These are phyloP conservation scores for Ichneumoninae sp. DNA, from an alignment of 2,888 invertebrate species.

Conservation along the genomic window DNA sequence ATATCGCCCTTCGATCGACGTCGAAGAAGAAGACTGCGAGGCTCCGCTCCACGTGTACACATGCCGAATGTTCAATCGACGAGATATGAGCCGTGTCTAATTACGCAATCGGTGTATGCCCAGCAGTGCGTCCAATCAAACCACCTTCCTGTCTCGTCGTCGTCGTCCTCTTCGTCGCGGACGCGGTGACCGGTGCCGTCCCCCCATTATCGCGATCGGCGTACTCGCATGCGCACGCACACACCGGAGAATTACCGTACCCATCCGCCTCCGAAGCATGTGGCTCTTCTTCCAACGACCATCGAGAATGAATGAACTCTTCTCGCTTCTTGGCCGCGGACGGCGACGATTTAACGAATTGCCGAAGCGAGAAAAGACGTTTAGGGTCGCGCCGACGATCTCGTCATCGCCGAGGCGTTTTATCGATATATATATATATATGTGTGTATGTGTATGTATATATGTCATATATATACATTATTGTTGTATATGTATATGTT, in stretches of 20 bases:
- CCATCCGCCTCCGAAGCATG: constrained; percentile 61
- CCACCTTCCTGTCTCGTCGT: constrained; percentile 76
- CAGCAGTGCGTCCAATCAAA: constrained; percentile 77
- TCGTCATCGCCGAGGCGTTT: constrained; percentile 48
- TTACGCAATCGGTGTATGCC: constrained; percentile 78
- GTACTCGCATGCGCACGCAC: constrained; percentile 20
- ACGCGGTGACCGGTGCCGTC: constrained; percentile 52
- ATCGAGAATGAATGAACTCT: constrained; percentile 27
- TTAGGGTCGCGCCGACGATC: constrained; percentile 54
- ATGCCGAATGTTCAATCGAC: constrained; percentile 72
- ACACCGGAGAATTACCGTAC: constrained; percentile 57
- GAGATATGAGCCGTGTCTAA: constrained; percentile 83
- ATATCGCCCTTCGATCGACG: constrained; percentile 32
- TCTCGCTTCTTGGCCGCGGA: constrained; percentile 46
- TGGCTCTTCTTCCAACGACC: constrained; percentile 23
- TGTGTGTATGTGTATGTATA: too few species aligned
- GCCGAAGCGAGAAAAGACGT: constrained; percentile 65
- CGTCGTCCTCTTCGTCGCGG: constrained; percentile 62
- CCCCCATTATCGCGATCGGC: constrained; percentile 76
- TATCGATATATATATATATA: not conserved
- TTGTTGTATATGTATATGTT: not conserved
- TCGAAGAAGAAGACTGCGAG: constrained; percentile 15
- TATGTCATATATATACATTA: too few species aligned
- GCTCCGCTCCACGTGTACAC: constrained; percentile 30
- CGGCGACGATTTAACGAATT: constrained; percentile 66